These are phyloP conservation scores for Lagenorhynchus albirostris DNA, from an alignment of 2,113 vertebrate species.

Conservation along the genomic window DNA sequence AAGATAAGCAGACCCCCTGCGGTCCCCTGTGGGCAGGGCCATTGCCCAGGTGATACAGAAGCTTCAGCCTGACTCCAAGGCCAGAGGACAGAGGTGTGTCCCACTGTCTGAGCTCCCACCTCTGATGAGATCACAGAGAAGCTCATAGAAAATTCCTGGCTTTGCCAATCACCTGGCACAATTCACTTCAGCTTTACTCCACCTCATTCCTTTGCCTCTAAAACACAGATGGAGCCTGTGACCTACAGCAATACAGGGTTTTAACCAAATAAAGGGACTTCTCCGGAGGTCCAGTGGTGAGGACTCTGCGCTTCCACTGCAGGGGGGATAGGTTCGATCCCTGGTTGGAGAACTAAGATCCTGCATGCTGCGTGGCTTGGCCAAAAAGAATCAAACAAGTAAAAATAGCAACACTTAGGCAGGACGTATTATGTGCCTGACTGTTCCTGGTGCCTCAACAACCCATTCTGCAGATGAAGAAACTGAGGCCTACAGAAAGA, in stretches of 20 bases:
- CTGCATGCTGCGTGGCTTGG: no score
- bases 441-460: neutral
- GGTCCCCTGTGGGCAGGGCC: neutral
- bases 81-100: neutral
- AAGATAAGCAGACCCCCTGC: neutral
- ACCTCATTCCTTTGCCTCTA: neutral
- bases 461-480: neutral
- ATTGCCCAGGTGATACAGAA: accelerated
- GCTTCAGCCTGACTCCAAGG: neutral
- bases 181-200: neutral
- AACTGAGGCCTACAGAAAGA: neutral
- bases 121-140: neutral
- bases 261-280: neutral
- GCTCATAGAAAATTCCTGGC: neutral
- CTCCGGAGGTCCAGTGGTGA: no score
- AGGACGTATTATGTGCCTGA: neutral
- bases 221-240: neutral
- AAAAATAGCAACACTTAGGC: neutral
- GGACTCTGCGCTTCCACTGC: no score
- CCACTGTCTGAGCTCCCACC: neutral
- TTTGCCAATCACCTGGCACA: neutral
- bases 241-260: neutral
- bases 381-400: neutral
- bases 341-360: no score
- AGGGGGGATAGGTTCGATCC: no score